These are phyloP conservation scores for Trichonephila clavipes DNA, from an alignment of 1,140 invertebrate species.

Conservation along the genomic window DNA sequence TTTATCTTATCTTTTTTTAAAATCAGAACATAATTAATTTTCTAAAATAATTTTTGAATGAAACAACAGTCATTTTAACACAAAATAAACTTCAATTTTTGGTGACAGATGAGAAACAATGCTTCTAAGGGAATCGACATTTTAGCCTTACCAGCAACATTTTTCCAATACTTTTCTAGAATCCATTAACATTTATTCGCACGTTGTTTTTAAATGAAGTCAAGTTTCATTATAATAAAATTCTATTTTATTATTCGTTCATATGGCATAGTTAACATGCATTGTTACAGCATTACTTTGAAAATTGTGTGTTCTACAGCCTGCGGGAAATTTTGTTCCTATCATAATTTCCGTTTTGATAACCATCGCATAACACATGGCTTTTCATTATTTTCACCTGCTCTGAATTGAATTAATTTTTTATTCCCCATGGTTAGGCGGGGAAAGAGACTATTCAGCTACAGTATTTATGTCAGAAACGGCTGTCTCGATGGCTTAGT, in stretches of 20 bases:
- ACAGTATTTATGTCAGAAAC: neutral
- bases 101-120: neutral
- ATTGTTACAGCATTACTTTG: neutral
- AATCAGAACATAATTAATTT: too few species aligned
- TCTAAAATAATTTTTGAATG: too few species aligned
- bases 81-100: neutral
- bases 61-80: neutral
- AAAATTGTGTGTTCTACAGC: neutral
- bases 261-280: neutral
- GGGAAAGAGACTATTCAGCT: neutral
- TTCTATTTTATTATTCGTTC: neutral
- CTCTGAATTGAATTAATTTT: neutral
- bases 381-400: conserved; percentile 10
- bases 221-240: neutral
- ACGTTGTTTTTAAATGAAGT: neutral
- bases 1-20: too few species aligned
- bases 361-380: neutral
- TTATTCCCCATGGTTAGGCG: neutral
- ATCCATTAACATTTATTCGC: neutral
- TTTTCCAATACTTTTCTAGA: neutral
- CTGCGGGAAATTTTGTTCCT: neutral
- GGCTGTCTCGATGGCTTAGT: conserved; percentile 22
- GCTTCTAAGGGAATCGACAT: neutral
- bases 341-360: conserved; percentile 23
- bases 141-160: neutral